Conservation (phyloP, 2,888 invertebrate species). For the Masnerella sp. region DNA sequence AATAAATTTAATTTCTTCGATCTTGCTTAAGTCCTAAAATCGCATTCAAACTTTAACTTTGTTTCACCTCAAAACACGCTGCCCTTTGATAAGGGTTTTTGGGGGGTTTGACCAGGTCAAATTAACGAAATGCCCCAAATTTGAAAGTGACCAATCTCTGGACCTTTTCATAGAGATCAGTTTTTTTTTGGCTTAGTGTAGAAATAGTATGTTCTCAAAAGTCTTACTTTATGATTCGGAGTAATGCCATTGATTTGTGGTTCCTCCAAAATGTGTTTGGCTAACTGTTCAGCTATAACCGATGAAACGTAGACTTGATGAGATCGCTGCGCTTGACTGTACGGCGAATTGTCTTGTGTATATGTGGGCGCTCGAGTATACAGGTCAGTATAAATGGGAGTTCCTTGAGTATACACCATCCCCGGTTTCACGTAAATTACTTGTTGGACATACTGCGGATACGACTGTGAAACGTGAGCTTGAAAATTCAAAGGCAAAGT, state of each 20-base stretch:
- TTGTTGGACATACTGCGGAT: slow-evolving; percentile 68
- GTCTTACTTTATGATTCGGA: slow-evolving; percentile 67
- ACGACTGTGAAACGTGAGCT: slow-evolving; percentile 56
- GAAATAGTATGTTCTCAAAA: too few relatives aligned
- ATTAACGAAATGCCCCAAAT: too few relatives aligned
- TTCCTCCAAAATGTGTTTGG: slow-evolving; percentile 67
- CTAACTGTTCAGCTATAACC: slow-evolving; percentile 62
- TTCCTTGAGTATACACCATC: slow-evolving; percentile 65
- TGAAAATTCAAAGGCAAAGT: slow-evolving; percentile 54
- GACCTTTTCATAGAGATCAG: too few relatives aligned
- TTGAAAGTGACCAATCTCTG: too few relatives aligned
- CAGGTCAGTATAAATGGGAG: slow-evolving; percentile 64
- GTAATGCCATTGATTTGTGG: slow-evolving; percentile 59
- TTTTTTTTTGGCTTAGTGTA: too few relatives aligned
- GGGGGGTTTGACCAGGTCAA: too few relatives aligned
- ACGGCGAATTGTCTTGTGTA: slow-evolving; percentile 68
- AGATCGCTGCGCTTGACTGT: slow-evolving; percentile 66
- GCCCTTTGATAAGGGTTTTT: too few relatives aligned
- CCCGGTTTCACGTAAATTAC: slow-evolving; percentile 69
- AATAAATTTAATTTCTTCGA: too few relatives aligned
- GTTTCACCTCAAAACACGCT: too few relatives aligned
- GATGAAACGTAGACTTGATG: slow-evolving; percentile 65
- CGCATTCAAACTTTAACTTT: too few relatives aligned
- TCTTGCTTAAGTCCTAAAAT: too few relatives aligned
- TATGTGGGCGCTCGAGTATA: slow-evolving; percentile 65